Conservation (phyloP, 2,113 vertebrate species). For the Rhipidura dahli region DNA sequence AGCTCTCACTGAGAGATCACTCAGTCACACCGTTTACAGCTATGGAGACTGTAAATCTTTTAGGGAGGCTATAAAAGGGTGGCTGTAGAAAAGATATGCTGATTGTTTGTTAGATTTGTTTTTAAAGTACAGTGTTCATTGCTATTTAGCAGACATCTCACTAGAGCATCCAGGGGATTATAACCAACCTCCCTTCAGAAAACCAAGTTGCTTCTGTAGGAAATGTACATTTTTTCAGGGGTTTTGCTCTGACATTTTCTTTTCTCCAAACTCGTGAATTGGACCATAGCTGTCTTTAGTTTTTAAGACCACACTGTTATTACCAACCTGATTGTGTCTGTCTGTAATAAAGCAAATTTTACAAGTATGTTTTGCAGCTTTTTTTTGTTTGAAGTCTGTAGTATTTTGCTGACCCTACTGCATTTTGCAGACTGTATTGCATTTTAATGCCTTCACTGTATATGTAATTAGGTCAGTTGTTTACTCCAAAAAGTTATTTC, state of each 20-base stretch:
- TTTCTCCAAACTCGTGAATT: neutral
- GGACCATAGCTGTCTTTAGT: neutral
- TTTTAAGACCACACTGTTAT: neutral
- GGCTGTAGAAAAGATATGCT: neutral
- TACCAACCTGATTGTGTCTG: neutral
- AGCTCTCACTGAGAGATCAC: constrained; percentile 46
- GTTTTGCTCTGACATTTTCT: neutral
- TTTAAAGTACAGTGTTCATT: neutral
- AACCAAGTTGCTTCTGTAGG: neutral
- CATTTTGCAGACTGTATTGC: neutral
- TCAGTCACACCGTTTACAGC: constrained; percentile 42
- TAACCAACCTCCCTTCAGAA: neutral
- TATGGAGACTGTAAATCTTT: constrained; percentile 38
- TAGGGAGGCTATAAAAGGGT: constrained; percentile 8
- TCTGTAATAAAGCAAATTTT: neutral
- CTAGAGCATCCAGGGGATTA: neutral
- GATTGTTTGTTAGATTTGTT: constrained; percentile 39
- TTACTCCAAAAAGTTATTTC: constrained; percentile 50
- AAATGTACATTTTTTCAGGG: neutral
- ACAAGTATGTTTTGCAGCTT: neutral
- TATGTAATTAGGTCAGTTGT: constrained; percentile 52
- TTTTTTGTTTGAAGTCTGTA: neutral
- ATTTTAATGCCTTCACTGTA: constrained; percentile 39
- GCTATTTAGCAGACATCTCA: constrained; percentile 12
- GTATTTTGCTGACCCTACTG: neutral